A percentile compares a stretch with the other conserved stretches of the same genome.
Evolutionary conservation across 2,888 invertebrate genomes (phyloP).

Genomic region (Eledona agricola): DNA sequence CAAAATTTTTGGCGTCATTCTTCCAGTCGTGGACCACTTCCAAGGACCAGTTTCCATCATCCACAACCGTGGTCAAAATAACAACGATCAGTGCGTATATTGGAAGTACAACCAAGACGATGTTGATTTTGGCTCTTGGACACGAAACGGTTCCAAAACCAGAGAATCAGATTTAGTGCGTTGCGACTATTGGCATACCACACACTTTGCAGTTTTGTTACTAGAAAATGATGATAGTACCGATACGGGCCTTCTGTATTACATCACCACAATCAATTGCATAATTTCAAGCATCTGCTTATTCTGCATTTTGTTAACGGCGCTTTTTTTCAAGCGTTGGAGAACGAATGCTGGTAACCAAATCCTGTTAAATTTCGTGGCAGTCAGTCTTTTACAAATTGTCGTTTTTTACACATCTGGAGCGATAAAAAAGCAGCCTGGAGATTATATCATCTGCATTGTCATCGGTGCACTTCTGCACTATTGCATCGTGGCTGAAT

Average conservation of each 20-base stretch:
- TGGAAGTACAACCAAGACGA: too few species aligned
- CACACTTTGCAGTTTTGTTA: conserved; percentile 57
- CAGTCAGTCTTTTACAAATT: conserved; percentile 52
- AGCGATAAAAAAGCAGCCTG: neutral
- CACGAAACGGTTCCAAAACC: neutral
- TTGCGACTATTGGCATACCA: conserved; percentile 36
- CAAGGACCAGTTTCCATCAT: conserved; percentile 6
- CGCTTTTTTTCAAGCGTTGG: conserved; percentile 68
- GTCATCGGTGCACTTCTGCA: conserved; percentile 70
- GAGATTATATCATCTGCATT: conserved; percentile 61
- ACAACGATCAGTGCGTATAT: too few species aligned
- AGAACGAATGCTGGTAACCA: conserved; percentile 62
- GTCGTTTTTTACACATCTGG: conserved; percentile 53
- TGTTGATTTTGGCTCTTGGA: neutral
- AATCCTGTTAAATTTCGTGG: conserved; percentile 53
- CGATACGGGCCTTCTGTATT: neutral
- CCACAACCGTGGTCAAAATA: conserved; percentile 1
- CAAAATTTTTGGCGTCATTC: conserved; percentile 12
- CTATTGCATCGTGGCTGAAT: conserved; percentile 72
- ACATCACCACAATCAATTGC: conserved; percentile 65
- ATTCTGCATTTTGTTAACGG: conserved; percentile 64
- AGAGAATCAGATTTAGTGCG: conserved; percentile 4
- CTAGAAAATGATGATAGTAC: conserved; percentile 58
- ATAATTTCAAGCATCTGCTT: conserved; percentile 65
- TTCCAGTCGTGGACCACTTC: conserved; percentile 1